These are phyloP conservation scores for Dromaius novaehollandiae DNA, from an alignment of 2,113 vertebrate species.

Conservation along the genomic window DNA sequence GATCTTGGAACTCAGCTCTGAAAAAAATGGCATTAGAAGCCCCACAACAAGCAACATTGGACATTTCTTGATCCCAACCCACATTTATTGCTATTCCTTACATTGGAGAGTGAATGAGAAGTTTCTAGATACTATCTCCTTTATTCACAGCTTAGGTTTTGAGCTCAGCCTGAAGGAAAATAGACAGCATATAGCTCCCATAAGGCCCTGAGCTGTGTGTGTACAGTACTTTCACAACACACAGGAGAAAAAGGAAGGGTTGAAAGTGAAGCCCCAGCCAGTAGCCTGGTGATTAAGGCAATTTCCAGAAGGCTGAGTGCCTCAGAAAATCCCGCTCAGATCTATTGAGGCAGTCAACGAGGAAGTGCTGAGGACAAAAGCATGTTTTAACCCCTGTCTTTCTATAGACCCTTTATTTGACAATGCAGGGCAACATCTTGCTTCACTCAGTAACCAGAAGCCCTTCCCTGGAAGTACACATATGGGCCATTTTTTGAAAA, in stretches of 20 bases:
- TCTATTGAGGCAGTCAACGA: background rate
- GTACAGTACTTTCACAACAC: background rate
- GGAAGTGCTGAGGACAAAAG: background rate
- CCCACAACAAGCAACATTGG: background rate
- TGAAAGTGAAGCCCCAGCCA: background rate
- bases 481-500: background rate
- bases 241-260: accelerated
- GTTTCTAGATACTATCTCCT: background rate
- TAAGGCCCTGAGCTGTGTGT: accelerated
- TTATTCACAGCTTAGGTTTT: background rate
- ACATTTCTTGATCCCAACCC: background rate
- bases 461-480: background rate
- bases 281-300: background rate
- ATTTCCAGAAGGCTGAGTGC: background rate
- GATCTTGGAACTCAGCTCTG: background rate
- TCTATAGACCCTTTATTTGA: accelerated
- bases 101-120: background rate
- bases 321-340: background rate
- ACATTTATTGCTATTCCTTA: background rate
- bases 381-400: background rate
- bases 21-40: background rate
- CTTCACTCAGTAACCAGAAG: background rate
- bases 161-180: background rate
- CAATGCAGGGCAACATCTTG: background rate
- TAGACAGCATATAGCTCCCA: accelerated